A percentile compares a stretch with the other conserved stretches of the same genome.
Evolutionary conservation across 2,113 vertebrate genomes (phyloP).

Genomic region (Genyomyrus donnyi): DNA sequence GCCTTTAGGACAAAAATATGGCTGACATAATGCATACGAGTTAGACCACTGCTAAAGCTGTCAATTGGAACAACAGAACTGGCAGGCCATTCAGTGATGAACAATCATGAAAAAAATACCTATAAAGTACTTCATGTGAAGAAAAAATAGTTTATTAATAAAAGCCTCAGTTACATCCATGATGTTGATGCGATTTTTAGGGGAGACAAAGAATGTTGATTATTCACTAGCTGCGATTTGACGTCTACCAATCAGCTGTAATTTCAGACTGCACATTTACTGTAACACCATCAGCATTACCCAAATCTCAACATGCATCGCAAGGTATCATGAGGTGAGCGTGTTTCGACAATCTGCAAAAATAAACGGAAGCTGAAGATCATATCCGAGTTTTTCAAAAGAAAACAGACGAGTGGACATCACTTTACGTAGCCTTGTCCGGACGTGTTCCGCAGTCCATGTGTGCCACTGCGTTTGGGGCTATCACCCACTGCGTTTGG

Average conservation of each 20-base stretch:
- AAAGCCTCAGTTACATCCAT: neutral
- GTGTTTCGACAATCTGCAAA: neutral
- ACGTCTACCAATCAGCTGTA: neutral
- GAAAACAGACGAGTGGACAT: neutral
- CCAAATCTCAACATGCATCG: neutral
- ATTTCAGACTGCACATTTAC: neutral
- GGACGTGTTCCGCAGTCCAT: neutral
- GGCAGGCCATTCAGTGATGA: neutral
- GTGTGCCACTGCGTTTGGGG: constrained; percentile 29
- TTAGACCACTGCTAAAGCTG: constrained; percentile 24
- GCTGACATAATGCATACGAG: constrained; percentile 16
- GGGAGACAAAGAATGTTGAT: neutral
- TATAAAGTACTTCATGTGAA: neutral
- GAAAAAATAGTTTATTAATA: neutral
- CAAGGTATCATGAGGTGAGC: neutral
- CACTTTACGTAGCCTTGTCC: neutral
- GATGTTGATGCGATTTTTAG: neutral
- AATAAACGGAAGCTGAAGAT: neutral
- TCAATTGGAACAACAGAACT: constrained; percentile 19
- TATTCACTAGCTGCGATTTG: neutral
- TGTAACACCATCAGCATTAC: neutral
- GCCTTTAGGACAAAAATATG: constrained; percentile 13
- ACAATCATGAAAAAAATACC: neutral
- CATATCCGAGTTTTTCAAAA: neutral
- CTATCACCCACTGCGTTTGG: too few species aligned